Conservation (phyloP, 2,888 invertebrate species). For the Drosophila monieri region DNA sequence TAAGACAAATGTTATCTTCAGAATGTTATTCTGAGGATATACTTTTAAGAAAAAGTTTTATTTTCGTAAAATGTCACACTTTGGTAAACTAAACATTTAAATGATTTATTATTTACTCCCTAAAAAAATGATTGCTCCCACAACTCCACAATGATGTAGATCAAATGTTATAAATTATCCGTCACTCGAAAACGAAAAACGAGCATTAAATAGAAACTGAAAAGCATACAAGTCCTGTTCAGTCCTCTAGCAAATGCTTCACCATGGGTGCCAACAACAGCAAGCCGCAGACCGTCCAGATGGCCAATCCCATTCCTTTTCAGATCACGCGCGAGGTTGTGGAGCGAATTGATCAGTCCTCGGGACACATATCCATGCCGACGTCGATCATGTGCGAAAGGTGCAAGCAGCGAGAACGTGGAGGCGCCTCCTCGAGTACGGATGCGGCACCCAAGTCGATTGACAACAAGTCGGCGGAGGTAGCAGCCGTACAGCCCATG, state of each 20-base stretch:
- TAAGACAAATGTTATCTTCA: too few species aligned
- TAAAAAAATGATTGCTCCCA: neutral
- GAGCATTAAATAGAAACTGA: conserved; percentile 3
- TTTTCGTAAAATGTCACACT: too few species aligned
- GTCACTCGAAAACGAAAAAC: conserved; percentile 10
- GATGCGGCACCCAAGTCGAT: neutral
- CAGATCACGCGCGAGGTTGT: conserved; percentile 58
- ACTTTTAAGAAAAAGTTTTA: too few species aligned
- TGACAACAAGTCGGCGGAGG: neutral
- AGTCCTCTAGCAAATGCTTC: neutral
- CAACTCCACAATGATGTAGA: neutral
- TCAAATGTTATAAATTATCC: conserved; percentile 21
- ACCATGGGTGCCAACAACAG: conserved; percentile 65
- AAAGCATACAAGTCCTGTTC: neutral
- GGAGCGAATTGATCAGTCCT: conserved; percentile 53
- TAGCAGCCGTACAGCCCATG: neutral
- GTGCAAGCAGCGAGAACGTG: conserved; percentile 3
- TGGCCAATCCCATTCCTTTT: conserved; percentile 51
- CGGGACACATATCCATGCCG: neutral
- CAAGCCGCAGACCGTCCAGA: conserved; percentile 64
- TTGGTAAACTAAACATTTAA: neutral
- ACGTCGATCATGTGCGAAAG: conserved; percentile 16
- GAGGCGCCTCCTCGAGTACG: neutral
- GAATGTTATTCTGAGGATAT: too few species aligned
- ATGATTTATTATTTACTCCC: neutral